Conservation (phyloP, 2,113 vertebrate species). For the Melanotaenia duboulayi region DNA sequence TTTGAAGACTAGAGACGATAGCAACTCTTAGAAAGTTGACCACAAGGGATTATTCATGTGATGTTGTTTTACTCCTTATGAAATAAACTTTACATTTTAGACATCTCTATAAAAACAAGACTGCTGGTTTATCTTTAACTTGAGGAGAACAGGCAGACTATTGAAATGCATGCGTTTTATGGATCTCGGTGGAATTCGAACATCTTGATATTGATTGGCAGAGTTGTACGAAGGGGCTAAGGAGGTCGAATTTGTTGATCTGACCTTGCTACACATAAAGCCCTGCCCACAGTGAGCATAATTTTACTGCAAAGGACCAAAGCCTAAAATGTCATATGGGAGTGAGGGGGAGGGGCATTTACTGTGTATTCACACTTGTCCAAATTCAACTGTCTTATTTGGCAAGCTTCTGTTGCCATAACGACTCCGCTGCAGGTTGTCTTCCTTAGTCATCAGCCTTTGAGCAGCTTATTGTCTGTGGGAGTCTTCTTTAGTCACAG, state of each 20-base stretch:
- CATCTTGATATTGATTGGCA: constrained; percentile 18
- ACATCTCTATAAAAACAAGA: not conserved
- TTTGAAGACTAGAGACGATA: not conserved
- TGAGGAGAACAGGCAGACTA: not conserved
- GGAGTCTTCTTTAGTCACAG: constrained; percentile 65
- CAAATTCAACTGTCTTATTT: constrained; percentile 76
- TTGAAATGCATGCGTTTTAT: not conserved
- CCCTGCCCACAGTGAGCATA: constrained; percentile 15
- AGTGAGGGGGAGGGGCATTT: constrained; percentile 54
- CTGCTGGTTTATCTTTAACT: constrained; percentile 12
- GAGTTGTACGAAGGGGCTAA: constrained; percentile 15
- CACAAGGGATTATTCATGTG: not conserved
- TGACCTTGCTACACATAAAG: constrained; percentile 23
- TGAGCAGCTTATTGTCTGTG: constrained; percentile 68
- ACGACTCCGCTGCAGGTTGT: constrained; percentile 75
- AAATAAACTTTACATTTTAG: constrained; percentile 36
- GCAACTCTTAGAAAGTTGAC: not conserved
- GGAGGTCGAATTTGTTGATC: not conserved
- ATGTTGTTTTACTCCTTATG: constrained; percentile 20
- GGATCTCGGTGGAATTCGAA: not conserved
- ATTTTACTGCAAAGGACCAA: constrained; percentile 55
- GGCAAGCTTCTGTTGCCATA: constrained; percentile 80
- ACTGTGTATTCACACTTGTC: constrained; percentile 75
- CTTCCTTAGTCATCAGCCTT: constrained; percentile 79
- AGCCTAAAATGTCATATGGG: constrained; percentile 75